These are phyloP conservation scores for Lycodopsis pacificus DNA, from an alignment of 2,797 vertebrate genomes.

Conservation along the genomic window DNA sequence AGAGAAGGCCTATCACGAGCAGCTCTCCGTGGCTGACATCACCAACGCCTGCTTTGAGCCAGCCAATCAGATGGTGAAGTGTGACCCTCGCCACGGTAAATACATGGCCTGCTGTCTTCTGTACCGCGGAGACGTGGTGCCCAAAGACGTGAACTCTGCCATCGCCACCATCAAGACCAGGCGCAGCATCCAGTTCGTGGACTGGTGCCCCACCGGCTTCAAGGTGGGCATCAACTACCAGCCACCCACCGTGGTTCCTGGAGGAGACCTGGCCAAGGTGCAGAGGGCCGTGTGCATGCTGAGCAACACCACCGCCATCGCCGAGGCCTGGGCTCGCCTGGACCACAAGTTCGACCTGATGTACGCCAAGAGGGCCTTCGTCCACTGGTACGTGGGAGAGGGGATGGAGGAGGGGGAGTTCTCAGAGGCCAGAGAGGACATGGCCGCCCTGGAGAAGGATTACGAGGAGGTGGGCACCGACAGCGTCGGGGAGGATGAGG, in stretches of 20 bases:
- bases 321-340: constrained; percentile 88
- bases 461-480: constrained; percentile 4
- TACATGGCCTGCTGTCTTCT: constrained; percentile 93
- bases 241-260: constrained; percentile 87
- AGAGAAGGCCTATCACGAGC: constrained; percentile 85
- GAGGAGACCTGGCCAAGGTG: constrained; percentile 90
- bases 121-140: constrained; percentile 88
- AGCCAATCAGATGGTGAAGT: constrained; percentile 82
- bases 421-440: constrained; percentile 90
- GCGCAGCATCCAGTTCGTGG: constrained; percentile 87
- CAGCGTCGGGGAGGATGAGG: constrained; percentile 43
- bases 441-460: constrained; percentile 88
- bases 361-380: constrained; percentile 90
- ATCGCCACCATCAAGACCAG: constrained; percentile 92
- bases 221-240: constrained; percentile 87
- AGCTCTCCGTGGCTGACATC: constrained; percentile 80
- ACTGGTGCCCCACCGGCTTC: constrained; percentile 79
- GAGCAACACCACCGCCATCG: constrained; percentile 90
- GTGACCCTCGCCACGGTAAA: constrained; percentile 75
- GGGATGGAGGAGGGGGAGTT: constrained; percentile 85
- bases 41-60: constrained; percentile 85
- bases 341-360: constrained; percentile 92
- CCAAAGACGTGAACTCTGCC: constrained; percentile 91
- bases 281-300: constrained; percentile 91
- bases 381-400: constrained; percentile 91